Percentiles rank a stretch among this genome's conserved stretches.
phyloP scores from a whole-genome alignment of 2,113 vertebrate genomes.

The Etheostoma spectabile region DNA sequence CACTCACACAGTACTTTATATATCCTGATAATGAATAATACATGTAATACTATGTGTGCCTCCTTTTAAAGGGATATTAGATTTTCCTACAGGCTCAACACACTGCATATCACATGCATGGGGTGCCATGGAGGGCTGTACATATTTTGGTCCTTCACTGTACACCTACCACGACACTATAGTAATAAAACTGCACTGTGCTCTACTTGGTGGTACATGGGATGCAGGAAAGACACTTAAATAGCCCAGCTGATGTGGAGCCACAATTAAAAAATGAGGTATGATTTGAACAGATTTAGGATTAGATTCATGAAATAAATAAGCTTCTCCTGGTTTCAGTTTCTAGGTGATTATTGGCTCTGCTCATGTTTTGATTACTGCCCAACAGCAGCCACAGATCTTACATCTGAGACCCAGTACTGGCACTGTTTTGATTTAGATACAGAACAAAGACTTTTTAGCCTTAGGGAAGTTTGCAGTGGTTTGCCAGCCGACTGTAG shows the following conservation, averaged over 20 bases:
- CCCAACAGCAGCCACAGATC: conserved; percentile 9
- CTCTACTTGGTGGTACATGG: not conserved
- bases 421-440: conserved; percentile 5
- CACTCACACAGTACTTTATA: conserved; percentile 33
- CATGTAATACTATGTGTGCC: conserved; percentile 54
- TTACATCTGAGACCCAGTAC: not conserved
- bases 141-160: conserved; percentile 14
- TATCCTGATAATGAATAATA: conserved; percentile 69
- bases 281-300: conserved; percentile 9
- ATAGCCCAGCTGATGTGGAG: conserved; percentile 1
- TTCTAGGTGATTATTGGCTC: not conserved
- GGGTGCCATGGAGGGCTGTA: not conserved
- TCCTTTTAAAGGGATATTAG: conserved; percentile 38
- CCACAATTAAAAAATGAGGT: not conserved
- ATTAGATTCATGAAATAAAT: conserved; percentile 22
- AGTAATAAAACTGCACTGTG: not conserved
- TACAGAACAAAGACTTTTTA: conserved; percentile 26
- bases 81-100: conserved; percentile 33
- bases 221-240: not conserved
- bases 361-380: conserved; percentile 11
- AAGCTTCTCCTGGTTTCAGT: not conserved
- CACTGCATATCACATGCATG: conserved; percentile 28
- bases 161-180: not conserved
- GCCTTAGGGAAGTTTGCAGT: conserved; percentile 10
- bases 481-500: conserved; percentile 5